Percentiles rank a stretch among this genome's conserved stretches.
phyloP scores from a whole-genome alignment of 1,140 invertebrate genomes.

The Arion vulgaris region DNA sequence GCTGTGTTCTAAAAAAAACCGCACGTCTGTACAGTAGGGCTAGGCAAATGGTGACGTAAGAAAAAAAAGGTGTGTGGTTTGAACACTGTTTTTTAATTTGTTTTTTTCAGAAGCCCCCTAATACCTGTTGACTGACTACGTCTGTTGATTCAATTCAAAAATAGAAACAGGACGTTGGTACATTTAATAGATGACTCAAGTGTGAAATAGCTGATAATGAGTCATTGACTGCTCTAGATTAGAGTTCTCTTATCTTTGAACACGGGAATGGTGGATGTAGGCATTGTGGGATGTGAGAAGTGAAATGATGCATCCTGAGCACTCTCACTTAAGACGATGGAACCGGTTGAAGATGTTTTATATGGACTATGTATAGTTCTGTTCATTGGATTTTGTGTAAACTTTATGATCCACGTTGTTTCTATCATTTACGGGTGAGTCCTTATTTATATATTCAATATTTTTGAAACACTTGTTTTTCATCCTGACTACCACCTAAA shows the following conservation, averaged over 20 bases:
- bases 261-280: neutral
- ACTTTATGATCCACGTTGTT: slow-evolving; percentile 31
- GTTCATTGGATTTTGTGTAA: slow-evolving; percentile 27
- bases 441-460: neutral
- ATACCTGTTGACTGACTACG: no score
- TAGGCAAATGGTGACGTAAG: no score
- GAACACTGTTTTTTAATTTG: no score
- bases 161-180: no score
- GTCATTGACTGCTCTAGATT: neutral
- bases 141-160: no score
- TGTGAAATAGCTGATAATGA: neutral
- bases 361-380: slow-evolving; percentile 32
- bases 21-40: no score
- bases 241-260: neutral
- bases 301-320: neutral
- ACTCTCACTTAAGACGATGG: slow-evolving; percentile 20
- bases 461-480: no score
- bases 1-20: no score
- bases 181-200: no score
- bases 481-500: no score
- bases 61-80: no score
- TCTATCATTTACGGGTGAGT: slow-evolving; percentile 38
- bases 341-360: slow-evolving; percentile 38
- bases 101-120: no score
- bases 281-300: slow-evolving; percentile 17